Evolutionary conservation across 1,140 invertebrate genomes (phyloP).

Genomic region (Pogonognathellus flavescens): DNA sequence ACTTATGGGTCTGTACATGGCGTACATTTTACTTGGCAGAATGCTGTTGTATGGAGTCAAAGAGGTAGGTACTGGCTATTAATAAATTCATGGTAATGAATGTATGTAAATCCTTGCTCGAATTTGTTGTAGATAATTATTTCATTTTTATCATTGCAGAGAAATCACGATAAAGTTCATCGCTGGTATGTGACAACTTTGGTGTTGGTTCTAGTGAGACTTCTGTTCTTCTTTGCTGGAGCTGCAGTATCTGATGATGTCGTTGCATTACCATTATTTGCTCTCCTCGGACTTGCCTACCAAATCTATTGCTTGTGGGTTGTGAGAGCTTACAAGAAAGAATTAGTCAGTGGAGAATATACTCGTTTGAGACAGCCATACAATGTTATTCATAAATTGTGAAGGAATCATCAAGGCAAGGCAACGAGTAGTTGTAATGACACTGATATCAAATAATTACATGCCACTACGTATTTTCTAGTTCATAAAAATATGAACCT

Average conservation of each 20-base stretch:
- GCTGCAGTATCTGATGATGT: constrained; percentile 12
- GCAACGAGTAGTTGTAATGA: too few species aligned
- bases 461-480: too few species aligned
- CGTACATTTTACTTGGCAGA: constrained; percentile 29
- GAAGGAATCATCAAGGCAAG: background rate
- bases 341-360: constrained; percentile 20
- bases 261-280: constrained; percentile 18
- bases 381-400: background rate
- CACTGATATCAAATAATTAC: background rate
- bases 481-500: too few species aligned
- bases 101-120: background rate
- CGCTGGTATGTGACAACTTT: constrained; percentile 31
- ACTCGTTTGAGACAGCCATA: constrained; percentile 1
- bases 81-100: background rate
- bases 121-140: background rate
- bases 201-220: constrained; percentile 4
- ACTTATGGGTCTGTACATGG: background rate
- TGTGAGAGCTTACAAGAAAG: constrained; percentile 7
- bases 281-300: constrained; percentile 3
- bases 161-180: constrained; percentile 29
- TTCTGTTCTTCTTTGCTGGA: constrained; percentile 14
- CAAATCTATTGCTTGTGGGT: constrained; percentile 36
- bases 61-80: constrained; percentile 1
- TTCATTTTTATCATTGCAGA: background rate
- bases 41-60: constrained; percentile 19